These are phyloP conservation scores for Pristionchus arcanus DNA, from an alignment of 2,888 invertebrate genomes.

Conservation along the genomic window DNA sequence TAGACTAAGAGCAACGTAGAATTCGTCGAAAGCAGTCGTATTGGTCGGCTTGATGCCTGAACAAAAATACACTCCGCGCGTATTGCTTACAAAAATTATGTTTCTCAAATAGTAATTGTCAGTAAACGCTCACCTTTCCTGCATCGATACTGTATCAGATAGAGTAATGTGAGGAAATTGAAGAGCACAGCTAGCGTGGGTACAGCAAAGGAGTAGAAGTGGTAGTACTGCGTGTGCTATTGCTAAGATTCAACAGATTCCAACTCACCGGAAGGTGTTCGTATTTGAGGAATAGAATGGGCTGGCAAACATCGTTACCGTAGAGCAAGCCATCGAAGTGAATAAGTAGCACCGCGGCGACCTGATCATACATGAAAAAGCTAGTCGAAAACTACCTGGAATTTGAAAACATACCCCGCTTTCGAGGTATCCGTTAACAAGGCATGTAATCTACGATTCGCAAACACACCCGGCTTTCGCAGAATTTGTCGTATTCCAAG, in stretches of 20 bases:
- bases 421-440: no score
- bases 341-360: background rate
- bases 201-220: background rate
- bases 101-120: no score
- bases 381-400: no score
- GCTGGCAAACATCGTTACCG: background rate
- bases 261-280: background rate
- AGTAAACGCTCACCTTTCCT: background rate
- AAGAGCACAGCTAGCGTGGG: background rate
- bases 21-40: background rate
- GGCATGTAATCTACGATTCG: no score
- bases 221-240: background rate
- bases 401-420: no score
- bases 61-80: no score
- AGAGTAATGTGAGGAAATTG: background rate
- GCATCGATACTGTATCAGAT: background rate
- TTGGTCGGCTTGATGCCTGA: no score
- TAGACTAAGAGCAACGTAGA: background rate
- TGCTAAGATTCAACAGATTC: background rate
- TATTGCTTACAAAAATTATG: no score
- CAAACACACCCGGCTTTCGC: no score
- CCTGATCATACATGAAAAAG: no score
- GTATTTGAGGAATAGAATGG: background rate
- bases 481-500: no score
- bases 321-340: background rate